phyloP scores from a whole-genome alignment of 2,797 vertebrate genomes.

The Fratercula arctica region DNA sequence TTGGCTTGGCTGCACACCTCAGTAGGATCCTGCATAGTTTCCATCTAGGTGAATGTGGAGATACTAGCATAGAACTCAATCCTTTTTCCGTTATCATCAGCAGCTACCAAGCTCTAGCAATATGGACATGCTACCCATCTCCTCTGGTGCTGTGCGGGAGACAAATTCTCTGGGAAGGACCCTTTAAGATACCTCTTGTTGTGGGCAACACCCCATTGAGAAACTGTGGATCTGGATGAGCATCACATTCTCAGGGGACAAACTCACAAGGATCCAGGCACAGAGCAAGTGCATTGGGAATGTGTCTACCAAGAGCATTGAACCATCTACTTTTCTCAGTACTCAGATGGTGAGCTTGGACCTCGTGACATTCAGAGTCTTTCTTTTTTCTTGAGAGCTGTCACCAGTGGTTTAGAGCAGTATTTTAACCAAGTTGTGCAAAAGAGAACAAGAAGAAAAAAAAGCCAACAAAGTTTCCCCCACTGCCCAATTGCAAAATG shows the following conservation, averaged over 20 bases:
- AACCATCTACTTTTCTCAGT: slow-evolving; percentile 24
- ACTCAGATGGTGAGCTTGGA: neutral
- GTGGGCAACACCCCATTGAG: neutral
- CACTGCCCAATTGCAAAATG: slow-evolving; percentile 1
- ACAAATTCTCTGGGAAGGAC: neutral
- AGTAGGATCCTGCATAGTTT: neutral
- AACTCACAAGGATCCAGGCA: neutral
- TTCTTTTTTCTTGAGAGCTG: neutral
- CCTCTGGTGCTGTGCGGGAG: neutral
- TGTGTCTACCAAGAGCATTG: neutral
- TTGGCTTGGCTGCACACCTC: neutral
- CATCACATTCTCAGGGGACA: neutral
- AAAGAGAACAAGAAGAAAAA: slow-evolving; percentile 6
- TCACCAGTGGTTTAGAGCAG: slow-evolving; percentile 16
- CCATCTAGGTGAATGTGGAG: neutral
- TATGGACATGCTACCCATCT: neutral
- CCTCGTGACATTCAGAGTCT: neutral
- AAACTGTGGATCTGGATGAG: neutral
- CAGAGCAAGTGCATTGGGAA: neutral
- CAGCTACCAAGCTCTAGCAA: neutral
- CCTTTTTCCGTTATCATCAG: neutral
- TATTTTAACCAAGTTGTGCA: slow-evolving; percentile 27
- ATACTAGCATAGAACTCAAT: neutral
- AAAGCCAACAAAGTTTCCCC: neutral
- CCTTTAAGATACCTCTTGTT: neutral